These are phyloP conservation scores for Leptopilina syphax DNA, from an alignment of 2,888 invertebrate genomes.

Conservation along the genomic window DNA sequence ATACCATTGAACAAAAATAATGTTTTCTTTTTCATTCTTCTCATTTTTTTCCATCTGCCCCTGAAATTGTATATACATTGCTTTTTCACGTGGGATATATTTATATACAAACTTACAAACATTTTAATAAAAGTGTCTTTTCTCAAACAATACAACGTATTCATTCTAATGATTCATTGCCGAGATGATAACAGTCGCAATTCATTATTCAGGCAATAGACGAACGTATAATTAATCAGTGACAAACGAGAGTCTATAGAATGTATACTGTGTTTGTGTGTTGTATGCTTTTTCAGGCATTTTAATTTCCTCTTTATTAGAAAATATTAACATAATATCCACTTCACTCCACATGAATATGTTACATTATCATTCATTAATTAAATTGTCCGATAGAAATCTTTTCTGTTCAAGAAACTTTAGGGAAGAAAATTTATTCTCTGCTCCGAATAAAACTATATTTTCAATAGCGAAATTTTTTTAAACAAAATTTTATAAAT, in stretches of 20 bases:
- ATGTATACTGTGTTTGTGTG: background rate
- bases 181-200: conserved; percentile 24
- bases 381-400: background rate
- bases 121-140: conserved; percentile 18
- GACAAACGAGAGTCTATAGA: conserved; percentile 15
- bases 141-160: conserved; percentile 30
- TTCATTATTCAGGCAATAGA: conserved; percentile 31
- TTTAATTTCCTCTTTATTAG: conserved; percentile 28
- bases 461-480: no score
- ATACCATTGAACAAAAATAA: conserved; percentile 23
- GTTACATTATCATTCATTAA: conserved; percentile 1
- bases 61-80: background rate
- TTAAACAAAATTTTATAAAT: no score
- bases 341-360: background rate
- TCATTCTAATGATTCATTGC: conserved; percentile 33
- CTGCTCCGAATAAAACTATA: no score
- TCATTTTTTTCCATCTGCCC: background rate
- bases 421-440: background rate
- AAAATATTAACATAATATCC: background rate
- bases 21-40: background rate
- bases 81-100: background rate
- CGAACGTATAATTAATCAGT: conserved; percentile 35
- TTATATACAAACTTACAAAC: background rate
- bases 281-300: conserved; percentile 1
- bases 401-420: background rate